These are phyloP conservation scores for Percopsis transmontana DNA, from an alignment of 2,113 vertebrate genomes.

Conservation along the genomic window DNA sequence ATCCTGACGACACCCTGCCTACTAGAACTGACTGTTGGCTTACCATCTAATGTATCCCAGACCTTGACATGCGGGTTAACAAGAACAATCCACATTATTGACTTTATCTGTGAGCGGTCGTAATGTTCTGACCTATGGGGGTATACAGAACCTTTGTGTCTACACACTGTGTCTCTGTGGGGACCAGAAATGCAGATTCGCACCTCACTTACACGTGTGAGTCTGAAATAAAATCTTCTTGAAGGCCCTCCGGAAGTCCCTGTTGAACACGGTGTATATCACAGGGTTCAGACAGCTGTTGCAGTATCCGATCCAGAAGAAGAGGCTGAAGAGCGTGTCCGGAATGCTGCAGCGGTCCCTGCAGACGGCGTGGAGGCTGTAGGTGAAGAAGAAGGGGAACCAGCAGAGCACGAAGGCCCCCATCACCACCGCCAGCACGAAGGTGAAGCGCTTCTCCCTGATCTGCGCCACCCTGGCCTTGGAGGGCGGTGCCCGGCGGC, in stretches of 20 bases:
- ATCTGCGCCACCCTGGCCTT: slow-evolving; percentile 77
- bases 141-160: neutral
- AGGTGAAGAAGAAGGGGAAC: slow-evolving; percentile 91
- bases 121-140: neutral
- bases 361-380: slow-evolving; percentile 84
- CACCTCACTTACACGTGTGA: slow-evolving; percentile 48
- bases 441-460: slow-evolving; percentile 84
- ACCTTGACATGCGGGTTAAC: no score
- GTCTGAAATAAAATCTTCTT: slow-evolving; percentile 76
- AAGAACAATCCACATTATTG: no score
- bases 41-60: no score
- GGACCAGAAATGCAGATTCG: no score
- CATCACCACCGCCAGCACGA: slow-evolving; percentile 86
- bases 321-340: slow-evolving; percentile 87
- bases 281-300: slow-evolving; percentile 80
- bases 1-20: no score
- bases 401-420: slow-evolving; percentile 87
- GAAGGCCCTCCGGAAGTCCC: slow-evolving; percentile 85
- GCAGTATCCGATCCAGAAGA: slow-evolving; percentile 87
- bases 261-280: slow-evolving; percentile 82
- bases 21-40: no score
- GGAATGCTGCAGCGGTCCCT: slow-evolving; percentile 80
- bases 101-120: neutral
- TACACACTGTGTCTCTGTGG: neutral
- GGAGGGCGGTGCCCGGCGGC: slow-evolving; percentile 64